Evolutionary conservation across 2,113 vertebrate species (phyloP), one percentile per base, ranked within the genome.

Genomic region (Panurus biarmicus): DNA sequence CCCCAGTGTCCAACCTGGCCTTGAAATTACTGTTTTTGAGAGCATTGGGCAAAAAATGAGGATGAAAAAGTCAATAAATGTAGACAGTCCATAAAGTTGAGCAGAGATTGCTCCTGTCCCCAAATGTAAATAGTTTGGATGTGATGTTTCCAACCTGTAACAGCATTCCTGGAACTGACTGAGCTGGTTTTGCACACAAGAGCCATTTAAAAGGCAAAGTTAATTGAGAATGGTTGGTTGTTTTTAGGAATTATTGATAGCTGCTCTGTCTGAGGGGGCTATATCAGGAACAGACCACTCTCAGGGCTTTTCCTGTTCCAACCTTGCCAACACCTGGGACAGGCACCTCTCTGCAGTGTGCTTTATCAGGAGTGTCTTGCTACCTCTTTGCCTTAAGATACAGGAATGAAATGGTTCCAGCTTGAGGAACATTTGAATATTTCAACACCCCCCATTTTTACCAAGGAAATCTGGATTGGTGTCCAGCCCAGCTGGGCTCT

Each of bases 311-410:
- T 48, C 20, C 53, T 84, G 0, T 44, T 53, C 40, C 36, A 13
- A 0, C 9, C 21, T 8, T 50, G 14, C 35, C 26, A 20, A 0
- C 29, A 1, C 50, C 22, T 7, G 20, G 36, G 22, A 4, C 23
- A 10, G 51, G 5, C 28, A 4, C 3, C 6, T 38, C 12, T 14
- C 14, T 31, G 28, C 56, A 16, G 33, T 8, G 54, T 17, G 44
- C 4, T 36, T 18, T 40, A 13, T 29, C 48, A 45, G 72, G 28
- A 12, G 48, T 72, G 79, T 65, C 76, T n/a, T 38, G 60, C 64
- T 84, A 3, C 67, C 85, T 79, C n/a, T 64, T 38, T 48, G 36
- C 58, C 47, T 74, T 24, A 12, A 87, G 28, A 10, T 7, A 7
- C 44, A 57, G 73, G 44, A 78, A 22, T 54, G 9, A 10, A 35